Evolutionary conservation across 2,888 invertebrate genomes (phyloP).

Genomic region (Epinotia ramella): DNA sequence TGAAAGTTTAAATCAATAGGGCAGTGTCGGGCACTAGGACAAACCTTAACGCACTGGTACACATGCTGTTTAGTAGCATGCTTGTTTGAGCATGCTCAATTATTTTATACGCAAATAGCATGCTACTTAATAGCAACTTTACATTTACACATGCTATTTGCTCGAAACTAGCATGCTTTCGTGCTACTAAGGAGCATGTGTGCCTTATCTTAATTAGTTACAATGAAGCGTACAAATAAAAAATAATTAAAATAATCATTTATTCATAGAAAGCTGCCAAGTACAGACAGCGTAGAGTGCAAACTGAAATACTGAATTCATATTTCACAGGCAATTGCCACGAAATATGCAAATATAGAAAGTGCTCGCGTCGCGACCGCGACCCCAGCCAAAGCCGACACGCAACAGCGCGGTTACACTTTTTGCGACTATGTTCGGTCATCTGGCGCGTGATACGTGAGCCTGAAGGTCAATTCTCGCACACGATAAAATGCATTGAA

Average conservation of each 20-base stretch:
- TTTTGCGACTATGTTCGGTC: slow-evolving; percentile 24
- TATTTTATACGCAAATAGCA: too few species aligned
- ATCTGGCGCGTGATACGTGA: slow-evolving; percentile 24
- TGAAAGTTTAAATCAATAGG: too few species aligned
- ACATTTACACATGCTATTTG: too few species aligned
- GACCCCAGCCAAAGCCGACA: slow-evolving; percentile 30
- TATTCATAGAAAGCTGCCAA: neutral
- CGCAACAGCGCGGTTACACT: slow-evolving; percentile 21
- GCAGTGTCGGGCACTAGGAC: too few species aligned
- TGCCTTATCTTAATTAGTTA: neutral
- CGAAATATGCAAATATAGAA: slow-evolving; percentile 30
- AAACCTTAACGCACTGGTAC: too few species aligned
- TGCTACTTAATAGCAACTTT: too few species aligned
- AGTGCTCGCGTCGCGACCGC: slow-evolving; percentile 22
- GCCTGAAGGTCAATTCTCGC: neutral
- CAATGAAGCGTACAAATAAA: neutral
- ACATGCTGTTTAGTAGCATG: too few species aligned
- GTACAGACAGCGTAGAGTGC: neutral
- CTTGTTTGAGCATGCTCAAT: too few species aligned
- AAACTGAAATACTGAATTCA: neutral
- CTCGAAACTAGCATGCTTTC: too few species aligned
- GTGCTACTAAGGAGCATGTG: too few species aligned
- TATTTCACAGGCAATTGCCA: slow-evolving; percentile 10
- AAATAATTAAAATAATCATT: neutral
- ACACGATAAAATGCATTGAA: neutral